Evolutionary conservation across 2,797 vertebrate species (phyloP), one percentile per base, ranked within the genome.

Genomic region (Tragopan temminckii): DNA sequence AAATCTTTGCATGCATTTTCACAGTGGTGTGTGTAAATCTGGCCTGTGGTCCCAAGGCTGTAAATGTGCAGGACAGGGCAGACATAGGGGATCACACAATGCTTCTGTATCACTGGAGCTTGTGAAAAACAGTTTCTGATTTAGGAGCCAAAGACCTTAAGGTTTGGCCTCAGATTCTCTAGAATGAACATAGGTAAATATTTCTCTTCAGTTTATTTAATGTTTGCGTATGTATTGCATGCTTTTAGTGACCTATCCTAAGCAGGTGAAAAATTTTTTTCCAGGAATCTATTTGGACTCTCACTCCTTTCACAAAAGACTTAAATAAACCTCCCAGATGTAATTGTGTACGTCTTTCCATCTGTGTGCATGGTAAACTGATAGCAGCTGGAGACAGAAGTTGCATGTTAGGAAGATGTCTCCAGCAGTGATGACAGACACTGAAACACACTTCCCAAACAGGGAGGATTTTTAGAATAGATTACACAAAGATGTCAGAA

Each of bases 401-500:
- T 57, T 61, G 48, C 2, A 2, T 7, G 15, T 78, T 27, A 86
- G 70, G 71, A 88, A 63, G 80, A 74, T 5, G 33, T 53, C 24
- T 70, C 64, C 36, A 57, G 74, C 24, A 93, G 84, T 59, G 82
- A 57, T 6, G 24, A 27, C 42, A 62, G 71, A 69, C 20, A 72
- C 11, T 77, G 67, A 62, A 84, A 76, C 6, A 40, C 46, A 21
- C 6, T 66, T 75, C n/a, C 31, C 29, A 74, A 0, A 19, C 11
- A 27, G 64, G 57, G 45, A 67, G 18, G 21, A 13, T 3, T 88
- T 87, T 57, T 36, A 64, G 53, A 58, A 25, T 4, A 86, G 50
- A 43, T 75, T 84, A 40, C 58, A 66, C 13, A 66, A 79, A 58
- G 12, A n/a, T 94, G 81, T 35, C 72, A 89, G 48, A 80, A 82